phyloP scores from a whole-genome alignment of 2,888 invertebrate species.

The Drosophila mettleri region DNA sequence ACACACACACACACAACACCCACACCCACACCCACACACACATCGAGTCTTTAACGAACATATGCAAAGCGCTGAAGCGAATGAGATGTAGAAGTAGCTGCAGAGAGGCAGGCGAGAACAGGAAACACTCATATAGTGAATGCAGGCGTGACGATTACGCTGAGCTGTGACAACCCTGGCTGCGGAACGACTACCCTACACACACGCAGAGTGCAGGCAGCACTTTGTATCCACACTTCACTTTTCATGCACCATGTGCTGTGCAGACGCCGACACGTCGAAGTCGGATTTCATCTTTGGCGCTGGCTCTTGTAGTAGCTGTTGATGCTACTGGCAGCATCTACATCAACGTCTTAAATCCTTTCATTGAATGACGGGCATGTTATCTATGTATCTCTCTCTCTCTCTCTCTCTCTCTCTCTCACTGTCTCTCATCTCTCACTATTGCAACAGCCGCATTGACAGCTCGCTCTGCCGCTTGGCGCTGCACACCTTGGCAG shows the following conservation, averaged over 20 bases:
- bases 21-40: constrained; percentile 3
- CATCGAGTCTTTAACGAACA: not conserved
- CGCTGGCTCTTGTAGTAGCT: constrained; percentile 12
- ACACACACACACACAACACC: not conserved
- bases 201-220: constrained; percentile 11
- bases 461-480: not conserved
- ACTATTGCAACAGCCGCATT: constrained; percentile 5
- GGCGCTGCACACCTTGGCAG: constrained; percentile 30
- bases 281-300: constrained; percentile 13
- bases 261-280: constrained; percentile 22
- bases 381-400: constrained; percentile 67
- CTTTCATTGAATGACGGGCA: constrained; percentile 68
- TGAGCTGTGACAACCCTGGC: constrained; percentile 2
- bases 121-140: constrained; percentile 25
- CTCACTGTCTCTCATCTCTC: not conserved
- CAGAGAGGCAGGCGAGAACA: not conserved
- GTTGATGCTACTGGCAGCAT: constrained; percentile 18
- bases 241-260: constrained; percentile 60
- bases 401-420: constrained; percentile 23
- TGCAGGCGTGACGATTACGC: constrained; percentile 31
- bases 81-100: constrained; percentile 21
- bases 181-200: not conserved
- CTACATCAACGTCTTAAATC: constrained; percentile 64
- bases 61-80: constrained; percentile 32
- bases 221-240: constrained; percentile 76